These are phyloP conservation scores for Merluccius polli DNA, from an alignment of 2,797 vertebrate genomes.

Conservation along the genomic window DNA sequence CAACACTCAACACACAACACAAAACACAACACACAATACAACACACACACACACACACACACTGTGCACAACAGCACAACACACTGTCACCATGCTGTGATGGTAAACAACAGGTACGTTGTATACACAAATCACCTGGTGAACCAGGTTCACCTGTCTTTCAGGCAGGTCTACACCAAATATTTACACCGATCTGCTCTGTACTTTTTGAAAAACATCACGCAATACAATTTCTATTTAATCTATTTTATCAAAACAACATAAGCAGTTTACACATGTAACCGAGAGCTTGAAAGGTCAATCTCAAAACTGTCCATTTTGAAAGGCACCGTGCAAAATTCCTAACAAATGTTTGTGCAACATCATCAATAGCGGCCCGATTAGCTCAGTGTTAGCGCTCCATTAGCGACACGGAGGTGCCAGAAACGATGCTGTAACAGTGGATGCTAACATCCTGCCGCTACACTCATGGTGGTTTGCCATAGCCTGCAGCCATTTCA, in stretches of 20 bases:
- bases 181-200: not conserved
- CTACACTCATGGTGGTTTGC: not conserved
- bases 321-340: too few species aligned
- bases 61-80: not conserved
- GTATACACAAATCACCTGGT: not conserved
- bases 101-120: not conserved
- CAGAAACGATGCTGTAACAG: not conserved
- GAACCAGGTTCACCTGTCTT: not conserved
- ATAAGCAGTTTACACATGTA: not conserved
- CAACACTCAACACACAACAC: not conserved
- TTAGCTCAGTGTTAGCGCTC: not conserved
- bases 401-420: not conserved
- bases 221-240: not conserved
- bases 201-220: not conserved
- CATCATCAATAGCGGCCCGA: not conserved
- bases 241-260: not conserved
- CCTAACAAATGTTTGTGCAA: not conserved
- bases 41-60: not conserved
- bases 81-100: not conserved
- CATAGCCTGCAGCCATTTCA: not conserved
- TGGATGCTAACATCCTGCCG: not conserved
- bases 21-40: too few species aligned
- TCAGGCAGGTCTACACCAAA: not conserved
- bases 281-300: not conserved
- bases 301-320: too few species aligned